These are phyloP conservation scores for Lymantria monacha DNA, from an alignment of 2,888 invertebrate genomes.

Conservation along the genomic window DNA sequence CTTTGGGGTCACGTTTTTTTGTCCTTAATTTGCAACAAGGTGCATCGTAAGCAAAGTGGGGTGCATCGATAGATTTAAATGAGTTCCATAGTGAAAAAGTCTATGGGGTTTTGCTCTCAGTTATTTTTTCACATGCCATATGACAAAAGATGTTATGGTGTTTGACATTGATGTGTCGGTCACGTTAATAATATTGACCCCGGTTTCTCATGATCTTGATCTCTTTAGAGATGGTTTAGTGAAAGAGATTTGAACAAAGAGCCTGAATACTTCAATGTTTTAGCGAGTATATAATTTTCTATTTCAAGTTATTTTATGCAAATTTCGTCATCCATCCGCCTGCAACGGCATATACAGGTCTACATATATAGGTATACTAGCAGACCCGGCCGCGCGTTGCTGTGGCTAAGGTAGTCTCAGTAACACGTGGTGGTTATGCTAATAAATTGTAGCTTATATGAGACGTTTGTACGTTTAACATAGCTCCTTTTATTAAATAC, in stretches of 20 bases:
- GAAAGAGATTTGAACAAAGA: background rate
- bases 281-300: no score
- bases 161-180: slow-evolving; percentile 69
- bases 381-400: no score
- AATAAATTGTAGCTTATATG: no score
- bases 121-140: slow-evolving; percentile 63
- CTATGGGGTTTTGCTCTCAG: slow-evolving; percentile 52
- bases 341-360: no score
- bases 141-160: slow-evolving; percentile 64
- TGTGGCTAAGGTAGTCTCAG: no score
- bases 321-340: no score
- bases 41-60: slow-evolving; percentile 73
- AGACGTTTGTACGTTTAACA: no score
- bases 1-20: slow-evolving; percentile 77
- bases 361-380: no score
- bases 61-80: slow-evolving; percentile 70
- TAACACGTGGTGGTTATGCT: no score
- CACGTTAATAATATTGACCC: slow-evolving; percentile 48
- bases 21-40: slow-evolving; percentile 82
- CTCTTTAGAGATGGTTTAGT: background rate
- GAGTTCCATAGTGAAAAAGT: slow-evolving; percentile 71
- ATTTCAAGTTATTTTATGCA: no score
- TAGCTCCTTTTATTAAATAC: no score
- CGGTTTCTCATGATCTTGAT: slow-evolving; percentile 18
- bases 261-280: no score